Percentiles rank a stretch among this genome's conserved stretches.
Evolutionary conservation across 1,140 invertebrate species (phyloP).

Genomic region (Ruditapes philippinarum): DNA sequence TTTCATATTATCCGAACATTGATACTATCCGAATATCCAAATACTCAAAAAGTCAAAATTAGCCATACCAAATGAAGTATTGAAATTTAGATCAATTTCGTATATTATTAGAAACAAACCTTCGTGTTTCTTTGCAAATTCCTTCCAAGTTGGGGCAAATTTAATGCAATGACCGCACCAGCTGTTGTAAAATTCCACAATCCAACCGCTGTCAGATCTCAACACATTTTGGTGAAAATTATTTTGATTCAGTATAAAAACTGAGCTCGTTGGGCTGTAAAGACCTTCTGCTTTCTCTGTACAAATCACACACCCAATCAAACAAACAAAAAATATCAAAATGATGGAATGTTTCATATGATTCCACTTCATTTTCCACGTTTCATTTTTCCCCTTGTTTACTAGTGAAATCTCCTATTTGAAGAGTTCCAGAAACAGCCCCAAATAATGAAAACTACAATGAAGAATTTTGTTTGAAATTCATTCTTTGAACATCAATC

Average conservation of each 20-base stretch:
- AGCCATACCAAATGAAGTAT: too few relatives aligned
- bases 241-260: constrained; percentile 68
- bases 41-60: too few relatives aligned
- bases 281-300: constrained; percentile 62
- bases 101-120: constrained; percentile 69
- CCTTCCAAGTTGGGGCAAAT: constrained; percentile 83
- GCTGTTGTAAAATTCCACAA: constrained; percentile 86
- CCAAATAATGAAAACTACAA: too few relatives aligned
- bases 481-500: too few relatives aligned
- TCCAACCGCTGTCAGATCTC: constrained; percentile 77
- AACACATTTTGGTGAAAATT: constrained; percentile 72
- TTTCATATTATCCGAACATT: too few relatives aligned
- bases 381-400: constrained; percentile 45
- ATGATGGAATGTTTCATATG: not conserved
- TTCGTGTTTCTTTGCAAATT: constrained; percentile 78
- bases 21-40: too few relatives aligned
- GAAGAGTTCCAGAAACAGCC: not conserved
- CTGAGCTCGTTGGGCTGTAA: constrained; percentile 70
- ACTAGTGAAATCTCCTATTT: not conserved
- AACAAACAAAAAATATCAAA: not conserved
- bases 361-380: not conserved
- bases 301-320: too few relatives aligned
- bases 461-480: too few relatives aligned
- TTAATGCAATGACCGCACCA: constrained; percentile 86
- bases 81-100: too few relatives aligned